Evolutionary conservation across 2,888 invertebrate species (phyloP).

Genomic region (Anticlea derivata): DNA sequence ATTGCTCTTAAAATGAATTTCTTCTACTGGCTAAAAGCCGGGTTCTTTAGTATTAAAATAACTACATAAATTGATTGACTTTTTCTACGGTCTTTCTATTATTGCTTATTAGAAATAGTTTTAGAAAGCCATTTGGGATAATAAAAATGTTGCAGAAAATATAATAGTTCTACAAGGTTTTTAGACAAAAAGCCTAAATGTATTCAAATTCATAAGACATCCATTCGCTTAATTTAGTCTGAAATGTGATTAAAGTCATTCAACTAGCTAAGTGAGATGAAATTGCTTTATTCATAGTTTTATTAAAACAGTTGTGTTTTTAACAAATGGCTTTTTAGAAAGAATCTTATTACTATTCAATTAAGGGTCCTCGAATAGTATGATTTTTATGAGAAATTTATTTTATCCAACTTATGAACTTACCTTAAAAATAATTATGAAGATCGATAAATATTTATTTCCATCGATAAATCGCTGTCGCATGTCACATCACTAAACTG

Average conservation of each 20-base stretch:
- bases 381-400: too few relatives aligned
- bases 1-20: background rate
- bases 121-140: background rate
- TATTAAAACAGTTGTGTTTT: too few relatives aligned
- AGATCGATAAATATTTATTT: too few relatives aligned
- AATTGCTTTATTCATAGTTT: slow-evolving; percentile 17
- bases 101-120: too few relatives aligned
- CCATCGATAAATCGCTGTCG: slow-evolving; percentile 13
- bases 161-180: slow-evolving; percentile 1
- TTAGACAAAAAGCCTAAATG: background rate
- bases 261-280: slow-evolving; percentile 5
- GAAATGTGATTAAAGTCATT: slow-evolving; percentile 9
- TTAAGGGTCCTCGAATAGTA: too few relatives aligned
- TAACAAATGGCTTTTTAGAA: too few relatives aligned
- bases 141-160: background rate
- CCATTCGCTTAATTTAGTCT: slow-evolving; percentile 4
- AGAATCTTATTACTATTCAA: too few relatives aligned
- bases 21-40: background rate
- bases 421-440: too few relatives aligned
- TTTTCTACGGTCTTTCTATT: background rate
- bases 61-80: too few relatives aligned
- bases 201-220: slow-evolving; percentile 9
- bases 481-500: slow-evolving; percentile 29
- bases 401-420: too few relatives aligned
- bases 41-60: too few relatives aligned